phyloP scores from a whole-genome alignment of 2,888 invertebrate species.

The Diaphora mendica region DNA sequence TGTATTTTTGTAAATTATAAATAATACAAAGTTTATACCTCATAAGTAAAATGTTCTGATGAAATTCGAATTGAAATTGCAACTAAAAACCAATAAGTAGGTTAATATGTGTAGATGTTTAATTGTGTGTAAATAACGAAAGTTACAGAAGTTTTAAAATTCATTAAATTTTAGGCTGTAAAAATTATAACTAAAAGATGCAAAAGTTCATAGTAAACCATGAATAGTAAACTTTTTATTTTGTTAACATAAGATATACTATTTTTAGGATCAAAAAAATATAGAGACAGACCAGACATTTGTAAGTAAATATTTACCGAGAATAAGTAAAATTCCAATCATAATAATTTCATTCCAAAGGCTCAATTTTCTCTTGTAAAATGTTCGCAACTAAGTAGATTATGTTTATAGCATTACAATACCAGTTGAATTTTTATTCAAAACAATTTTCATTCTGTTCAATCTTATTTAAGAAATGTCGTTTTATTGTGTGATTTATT shows the following conservation, averaged over 20 bases:
- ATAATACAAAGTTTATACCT: neutral
- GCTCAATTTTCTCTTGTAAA: neutral
- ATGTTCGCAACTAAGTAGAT: neutral
- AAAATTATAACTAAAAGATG: neutral
- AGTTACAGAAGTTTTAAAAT: neutral
- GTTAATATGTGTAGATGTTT: neutral
- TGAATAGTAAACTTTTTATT: neutral
- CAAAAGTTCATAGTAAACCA: neutral
- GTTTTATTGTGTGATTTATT: slow-evolving; percentile 31
- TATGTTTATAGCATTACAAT: slow-evolving; percentile 1
- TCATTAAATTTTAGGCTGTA: neutral
- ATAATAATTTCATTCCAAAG: slow-evolving; percentile 8
- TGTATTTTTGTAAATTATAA: neutral
- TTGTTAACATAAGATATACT: neutral
- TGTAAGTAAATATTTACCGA: slow-evolving; percentile 1
- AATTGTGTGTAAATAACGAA: neutral
- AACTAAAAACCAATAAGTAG: slow-evolving; percentile 26
- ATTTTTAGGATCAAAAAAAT: neutral
- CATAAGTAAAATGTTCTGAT: slow-evolving; percentile 26
- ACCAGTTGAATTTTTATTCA: neutral
- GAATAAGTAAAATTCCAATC: slow-evolving; percentile 6
- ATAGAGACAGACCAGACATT: neutral
- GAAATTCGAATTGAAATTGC: slow-evolving; percentile 23
- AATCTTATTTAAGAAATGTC: slow-evolving; percentile 19
- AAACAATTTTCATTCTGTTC: neutral